Evolutionary conservation across 2,113 vertebrate species (phyloP), one percentile per base, ranked within the genome.

Genomic region (Pluvialis apricaria): DNA sequence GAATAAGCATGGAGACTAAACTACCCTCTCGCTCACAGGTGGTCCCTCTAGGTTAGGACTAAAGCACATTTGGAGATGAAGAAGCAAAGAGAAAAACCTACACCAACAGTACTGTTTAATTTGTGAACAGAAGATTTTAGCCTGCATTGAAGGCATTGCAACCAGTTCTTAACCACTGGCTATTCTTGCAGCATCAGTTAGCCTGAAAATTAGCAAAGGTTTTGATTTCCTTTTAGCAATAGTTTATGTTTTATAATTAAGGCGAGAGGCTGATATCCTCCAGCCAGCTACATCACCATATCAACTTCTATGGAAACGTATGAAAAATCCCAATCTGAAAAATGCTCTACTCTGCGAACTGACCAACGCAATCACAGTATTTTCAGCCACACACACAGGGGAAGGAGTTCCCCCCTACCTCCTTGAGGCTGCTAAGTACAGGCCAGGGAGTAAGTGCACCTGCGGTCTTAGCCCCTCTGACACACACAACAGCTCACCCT

Each of bases 1-100:
- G 96, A 97, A 97, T 96, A 92, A 97, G 96, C 96, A 95, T 96
- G 96, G 94, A 97, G 94, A 92, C 91, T 97, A 91, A 96, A 97
- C 97, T 94, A 95, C 92, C 75, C 88, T 96, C 83, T 96, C 1
- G 0, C 95, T 96, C 96, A 94, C 95, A 97, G 96, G 94, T 96
- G 95, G 95, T 97, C 97, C 89, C 94, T 73, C 96, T 96, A 97
- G 96, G 94, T 96, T 95, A 95, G 47, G 86, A 94, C 88, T 94
- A 94, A 95, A 94, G 91, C 94, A 91, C 75, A 94, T 97, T 96
- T 80, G 83, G 91, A 94, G 91, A 97, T 72, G 91, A 94, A 97
- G 91, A 95, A 93, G 40, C 3, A 4, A 86, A 91, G 77, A 94
- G 86, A 94, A 96, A 97, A 94, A 87, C 3, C 5, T 85, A 77